phyloP scores from a whole-genome alignment of 2,113 vertebrate species.

The Etheostoma spectabile region DNA sequence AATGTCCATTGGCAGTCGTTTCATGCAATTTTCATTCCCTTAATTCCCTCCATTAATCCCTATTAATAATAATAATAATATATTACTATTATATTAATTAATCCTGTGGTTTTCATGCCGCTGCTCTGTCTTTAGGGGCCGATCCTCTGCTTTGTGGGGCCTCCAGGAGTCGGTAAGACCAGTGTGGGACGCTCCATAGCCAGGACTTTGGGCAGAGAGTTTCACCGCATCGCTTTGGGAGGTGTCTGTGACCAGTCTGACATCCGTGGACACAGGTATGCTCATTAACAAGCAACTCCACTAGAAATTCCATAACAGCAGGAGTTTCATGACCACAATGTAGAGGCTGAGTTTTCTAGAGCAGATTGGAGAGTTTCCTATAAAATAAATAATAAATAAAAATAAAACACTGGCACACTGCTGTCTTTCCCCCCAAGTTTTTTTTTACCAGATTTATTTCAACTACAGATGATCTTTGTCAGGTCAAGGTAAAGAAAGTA shows the following conservation, averaged over 20 bases:
- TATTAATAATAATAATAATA: too few species aligned
- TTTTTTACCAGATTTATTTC: too few species aligned
- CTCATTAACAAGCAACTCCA: not conserved
- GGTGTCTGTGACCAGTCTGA: slow-evolving; percentile 98
- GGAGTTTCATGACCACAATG: not conserved
- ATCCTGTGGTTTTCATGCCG: not conserved
- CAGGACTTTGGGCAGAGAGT: slow-evolving; percentile 94
- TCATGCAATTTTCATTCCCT: not conserved
- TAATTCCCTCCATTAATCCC: too few species aligned
- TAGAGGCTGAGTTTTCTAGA: not conserved
- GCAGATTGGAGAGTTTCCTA: not conserved
- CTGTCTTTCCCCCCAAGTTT: too few species aligned
- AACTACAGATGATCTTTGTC: too few species aligned
- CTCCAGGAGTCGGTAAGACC: slow-evolving; percentile 97
- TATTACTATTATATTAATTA: too few species aligned
- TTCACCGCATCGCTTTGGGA: slow-evolving; percentile 95
- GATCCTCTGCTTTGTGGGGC: slow-evolving; percentile 97
- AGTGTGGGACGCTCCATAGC: slow-evolving; percentile 97
- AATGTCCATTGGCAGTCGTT: not conserved
- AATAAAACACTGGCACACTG: too few species aligned
- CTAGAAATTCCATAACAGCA: not conserved
- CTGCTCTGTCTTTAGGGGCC: slow-evolving; percentile 82
- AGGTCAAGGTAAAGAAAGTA: too few species aligned
- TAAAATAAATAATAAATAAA: too few species aligned
- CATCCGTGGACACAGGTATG: slow-evolving; percentile 95